Conservation (phyloP, 2,888 invertebrate genomes). For the Hirtodrosophila confusa region DNA sequence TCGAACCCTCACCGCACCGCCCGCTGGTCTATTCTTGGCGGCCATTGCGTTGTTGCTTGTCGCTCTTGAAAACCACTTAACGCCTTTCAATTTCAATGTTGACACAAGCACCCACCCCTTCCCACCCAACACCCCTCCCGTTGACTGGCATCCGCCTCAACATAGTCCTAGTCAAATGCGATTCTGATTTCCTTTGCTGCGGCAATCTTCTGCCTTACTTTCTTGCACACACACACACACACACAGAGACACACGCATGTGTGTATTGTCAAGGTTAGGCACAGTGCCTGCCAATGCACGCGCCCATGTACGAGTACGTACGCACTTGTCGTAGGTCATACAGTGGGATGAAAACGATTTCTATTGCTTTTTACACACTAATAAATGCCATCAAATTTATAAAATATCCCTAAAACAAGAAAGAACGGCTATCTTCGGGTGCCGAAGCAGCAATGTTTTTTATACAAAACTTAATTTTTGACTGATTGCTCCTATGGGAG, state of each 20-base stretch:
- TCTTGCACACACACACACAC: constrained; percentile 7
- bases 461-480: too few species aligned
- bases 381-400: too few species aligned
- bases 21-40: constrained; percentile 8
- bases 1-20: neutral
- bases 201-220: constrained; percentile 8
- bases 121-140: neutral
- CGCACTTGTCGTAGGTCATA: constrained; percentile 26
- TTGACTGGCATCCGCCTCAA: constrained; percentile 45
- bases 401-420: too few species aligned
- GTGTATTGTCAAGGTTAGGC: constrained; percentile 46
- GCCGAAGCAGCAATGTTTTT: too few species aligned
- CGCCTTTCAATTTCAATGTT: constrained; percentile 39
- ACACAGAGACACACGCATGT: neutral
- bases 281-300: constrained; percentile 29
- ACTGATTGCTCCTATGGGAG: too few species aligned
- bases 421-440: too few species aligned
- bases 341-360: constrained; percentile 2
- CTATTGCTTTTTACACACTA: too few species aligned
- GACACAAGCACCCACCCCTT: constrained; percentile 13
- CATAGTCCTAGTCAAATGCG: constrained; percentile 24
- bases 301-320: constrained; percentile 2
- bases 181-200: constrained; percentile 25
- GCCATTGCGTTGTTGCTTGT: neutral
- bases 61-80: constrained; percentile 36